Percentiles rank a stretch among this genome's conserved stretches.
Evolutionary conservation across 1,140 invertebrate genomes (phyloP).

Genomic region (Temnothorax curvispinosus): DNA sequence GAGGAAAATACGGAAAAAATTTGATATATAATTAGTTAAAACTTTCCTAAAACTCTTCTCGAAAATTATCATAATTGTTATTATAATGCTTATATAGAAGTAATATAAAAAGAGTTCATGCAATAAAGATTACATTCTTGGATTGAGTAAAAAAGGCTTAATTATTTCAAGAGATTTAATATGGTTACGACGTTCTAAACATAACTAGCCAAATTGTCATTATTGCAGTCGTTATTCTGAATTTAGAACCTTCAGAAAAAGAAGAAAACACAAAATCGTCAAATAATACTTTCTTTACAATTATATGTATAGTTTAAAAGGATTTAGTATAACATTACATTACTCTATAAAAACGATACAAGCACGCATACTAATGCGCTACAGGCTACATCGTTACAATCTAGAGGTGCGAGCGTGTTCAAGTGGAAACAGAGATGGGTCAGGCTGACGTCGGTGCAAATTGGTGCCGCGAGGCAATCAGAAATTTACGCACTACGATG

Average conservation of each 20-base stretch:
- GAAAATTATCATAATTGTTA: slow-evolving; percentile 3
- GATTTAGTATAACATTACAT: not conserved
- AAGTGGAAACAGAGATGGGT: not conserved
- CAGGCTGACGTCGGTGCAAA: not conserved
- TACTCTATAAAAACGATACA: not conserved
- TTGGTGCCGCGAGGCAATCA: not conserved
- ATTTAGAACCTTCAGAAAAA: not conserved
- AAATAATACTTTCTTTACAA: not conserved
- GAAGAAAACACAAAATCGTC: not conserved
- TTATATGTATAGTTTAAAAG: not conserved
- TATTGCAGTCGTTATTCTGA: not conserved
- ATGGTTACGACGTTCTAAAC: not conserved
- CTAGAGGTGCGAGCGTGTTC: not conserved
- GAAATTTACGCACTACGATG: not conserved
- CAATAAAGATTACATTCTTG: not conserved
- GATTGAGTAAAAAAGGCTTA: not conserved
- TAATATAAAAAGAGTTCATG: not conserved
- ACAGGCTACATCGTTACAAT: not conserved
- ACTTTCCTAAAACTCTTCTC: not conserved
- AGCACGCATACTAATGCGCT: not conserved
- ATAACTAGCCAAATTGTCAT: not conserved
- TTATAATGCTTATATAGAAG: not conserved
- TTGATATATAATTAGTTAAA: not conserved
- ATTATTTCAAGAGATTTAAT: not conserved
- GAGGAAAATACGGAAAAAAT: slow-evolving; percentile 2